Evolutionary conservation across 2,113 vertebrate species (phyloP).

Genomic region (Microtus montanus): DNA sequence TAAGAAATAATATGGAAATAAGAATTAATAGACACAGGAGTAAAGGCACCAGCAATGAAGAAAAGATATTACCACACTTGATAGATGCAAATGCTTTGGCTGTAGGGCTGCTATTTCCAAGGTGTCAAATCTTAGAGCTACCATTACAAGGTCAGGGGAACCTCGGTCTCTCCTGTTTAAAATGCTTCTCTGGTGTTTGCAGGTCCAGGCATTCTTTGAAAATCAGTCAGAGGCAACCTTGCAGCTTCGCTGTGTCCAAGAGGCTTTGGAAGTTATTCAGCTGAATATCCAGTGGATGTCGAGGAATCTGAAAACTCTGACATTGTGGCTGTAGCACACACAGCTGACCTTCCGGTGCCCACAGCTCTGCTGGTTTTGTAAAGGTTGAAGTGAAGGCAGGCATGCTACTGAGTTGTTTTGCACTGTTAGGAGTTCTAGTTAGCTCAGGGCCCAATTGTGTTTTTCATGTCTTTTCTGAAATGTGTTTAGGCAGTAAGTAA

Average conservation of each 20-base stretch:
- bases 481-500: constrained; percentile 77
- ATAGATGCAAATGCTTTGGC: neutral
- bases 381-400: constrained; percentile 74
- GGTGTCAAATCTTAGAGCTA: neutral
- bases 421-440: constrained; percentile 89
- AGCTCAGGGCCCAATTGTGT: constrained; percentile 91
- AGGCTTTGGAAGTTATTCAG: constrained; percentile 92
- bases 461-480: constrained; percentile 77
- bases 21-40: neutral
- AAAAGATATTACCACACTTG: neutral
- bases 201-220: constrained; percentile 94
- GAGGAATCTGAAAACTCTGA: constrained; percentile 87
- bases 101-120: neutral
- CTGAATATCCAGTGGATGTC: constrained; percentile 94
- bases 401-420: constrained; percentile 86
- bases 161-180: constrained; percentile 15
- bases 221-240: constrained; percentile 89
- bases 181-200: constrained; percentile 41
- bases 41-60: neutral
- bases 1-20: neutral
- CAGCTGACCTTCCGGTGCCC: neutral
- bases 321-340: constrained; percentile 84
- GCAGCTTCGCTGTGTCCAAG: constrained; percentile 90
- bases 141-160: neutral
- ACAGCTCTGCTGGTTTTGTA: constrained; percentile 79